Base-by-base conservation (phyloP, 2,113 vertebrate genomes). In the Pyrgilauda ruficollis region DNA sequence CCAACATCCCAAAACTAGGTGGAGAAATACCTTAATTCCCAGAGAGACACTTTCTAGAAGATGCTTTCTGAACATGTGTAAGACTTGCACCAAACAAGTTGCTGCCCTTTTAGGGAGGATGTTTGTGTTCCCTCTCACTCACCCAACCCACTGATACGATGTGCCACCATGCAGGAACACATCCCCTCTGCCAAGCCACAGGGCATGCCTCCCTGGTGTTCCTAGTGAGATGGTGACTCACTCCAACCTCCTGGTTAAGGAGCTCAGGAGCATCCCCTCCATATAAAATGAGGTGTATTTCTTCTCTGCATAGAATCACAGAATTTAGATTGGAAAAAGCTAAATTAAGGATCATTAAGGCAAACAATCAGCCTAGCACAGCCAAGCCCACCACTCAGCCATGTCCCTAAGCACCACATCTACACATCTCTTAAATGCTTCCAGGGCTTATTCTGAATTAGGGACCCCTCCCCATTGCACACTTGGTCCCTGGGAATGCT, bases 61-160 rank as follows among this genome's bases (percentile, higher is more conserved):
- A 28, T 18, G 24, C 89, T 90, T 94, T 90, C 64, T 50, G 37
- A 84, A 12, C 72, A 84, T 15, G 9, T 8, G 50, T 39, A 74
- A 87, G 55, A 70, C 67, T 80, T 13, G 27, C 28, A 83, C 68
- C 35, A 55, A 92, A 86, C 59, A 81, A 87, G 64, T 33, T 47
- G 27, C 50, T 89, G 76, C 33, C 37, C 86, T 93, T 89, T 78
- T 20, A 67, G 85, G 84, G 74, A 89, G 1, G 6, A 79, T 20
- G 64, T 88, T 88, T 77, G 43, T 62, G 73, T 31, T 95, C 56
- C 47, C 52, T 94, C 79, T 94, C 64, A 64, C 63, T 95, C 46
- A 76, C 20, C 41, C 79, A 88, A 43, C 67, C 58, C 39, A 76
- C 43, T 66, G 52, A 35, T 16, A 72, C 63, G 88, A 90, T 93